phyloP scores from a whole-genome alignment of 2,888 invertebrate species.

The Epinotia demarniana region DNA sequence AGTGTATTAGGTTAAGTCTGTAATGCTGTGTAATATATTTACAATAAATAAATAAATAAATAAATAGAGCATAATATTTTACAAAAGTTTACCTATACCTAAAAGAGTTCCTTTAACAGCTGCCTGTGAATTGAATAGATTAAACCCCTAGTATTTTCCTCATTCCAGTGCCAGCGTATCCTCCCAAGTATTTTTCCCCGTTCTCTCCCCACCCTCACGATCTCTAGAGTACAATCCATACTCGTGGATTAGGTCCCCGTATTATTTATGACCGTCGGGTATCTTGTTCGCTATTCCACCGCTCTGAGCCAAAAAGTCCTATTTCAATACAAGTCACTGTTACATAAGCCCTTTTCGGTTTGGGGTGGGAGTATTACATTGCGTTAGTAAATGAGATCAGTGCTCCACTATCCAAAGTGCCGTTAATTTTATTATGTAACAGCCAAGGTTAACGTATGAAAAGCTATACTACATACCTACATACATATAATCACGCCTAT shows the following conservation, averaged over 20 bases:
- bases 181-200: background rate
- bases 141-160: no score
- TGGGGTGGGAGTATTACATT: constrained; percentile 4
- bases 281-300: constrained; percentile 22
- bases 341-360: background rate
- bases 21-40: no score
- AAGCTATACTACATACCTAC: background rate
- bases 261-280: constrained; percentile 29
- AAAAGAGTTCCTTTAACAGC: no score
- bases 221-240: constrained; percentile 38
- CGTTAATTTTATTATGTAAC: constrained; percentile 13
- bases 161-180: background rate
- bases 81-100: no score
- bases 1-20: no score
- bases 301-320: background rate
- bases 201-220: background rate
- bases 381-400: constrained; percentile 32
- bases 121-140: no score
- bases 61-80: no score
- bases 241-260: constrained; percentile 29
- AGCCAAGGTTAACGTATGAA: background rate
- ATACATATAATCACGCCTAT: no score
- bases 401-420: constrained; percentile 1
- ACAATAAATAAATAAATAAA: no score
- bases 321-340: background rate